Evolutionary conservation across 2,888 invertebrate species (phyloP), one percentile per base, ranked within the genome.

Genomic region (Eristalis tenax): DNA sequence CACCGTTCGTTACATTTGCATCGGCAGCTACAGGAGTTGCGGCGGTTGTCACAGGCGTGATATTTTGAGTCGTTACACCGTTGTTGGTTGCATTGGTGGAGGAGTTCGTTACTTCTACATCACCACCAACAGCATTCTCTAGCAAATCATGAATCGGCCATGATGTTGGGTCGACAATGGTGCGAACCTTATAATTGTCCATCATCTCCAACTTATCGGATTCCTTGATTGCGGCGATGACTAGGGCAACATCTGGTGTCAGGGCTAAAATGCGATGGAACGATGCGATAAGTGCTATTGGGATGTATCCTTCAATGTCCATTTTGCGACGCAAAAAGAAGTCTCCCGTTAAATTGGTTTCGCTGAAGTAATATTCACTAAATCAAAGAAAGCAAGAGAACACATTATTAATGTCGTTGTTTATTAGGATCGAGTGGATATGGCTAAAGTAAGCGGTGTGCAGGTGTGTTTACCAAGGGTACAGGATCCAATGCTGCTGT

Each of bases 291-390:
- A 99, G 94, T 84, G 97, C 96, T 65, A 99, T 96, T 0, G 99
- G 98, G 88, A 99, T 95, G 91, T 96, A 99, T 75, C 99, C 99
- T 91, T 98, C 96, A 2, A 95, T 93, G 90, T 98, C 97, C 99
- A 99, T 99, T 95, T 98, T 98, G 90, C 99, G 96, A 40, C 99
- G 96, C 89, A 99, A 94, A 94, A 98, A 99, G 94, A 99, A 98
- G 92, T 99, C 99, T 90, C 97, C 96, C 90, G 97, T 96, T 78
- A 99, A 94, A 94, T 99, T 99, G 91, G 99, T 99, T 89, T 97
- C 96, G 90, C 98, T 98, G 94, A 99, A 99, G 95, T 99, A 99
- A 94, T 99, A 99, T 94, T 99, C 99, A 92, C 99, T 99, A 94
- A 8, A 63, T 70, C 5, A 57, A 79, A 63, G 74, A 43, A 23